These are phyloP conservation scores for Hyalella azteca DNA, from an alignment of 2,888 invertebrate genomes.

Conservation along the genomic window DNA sequence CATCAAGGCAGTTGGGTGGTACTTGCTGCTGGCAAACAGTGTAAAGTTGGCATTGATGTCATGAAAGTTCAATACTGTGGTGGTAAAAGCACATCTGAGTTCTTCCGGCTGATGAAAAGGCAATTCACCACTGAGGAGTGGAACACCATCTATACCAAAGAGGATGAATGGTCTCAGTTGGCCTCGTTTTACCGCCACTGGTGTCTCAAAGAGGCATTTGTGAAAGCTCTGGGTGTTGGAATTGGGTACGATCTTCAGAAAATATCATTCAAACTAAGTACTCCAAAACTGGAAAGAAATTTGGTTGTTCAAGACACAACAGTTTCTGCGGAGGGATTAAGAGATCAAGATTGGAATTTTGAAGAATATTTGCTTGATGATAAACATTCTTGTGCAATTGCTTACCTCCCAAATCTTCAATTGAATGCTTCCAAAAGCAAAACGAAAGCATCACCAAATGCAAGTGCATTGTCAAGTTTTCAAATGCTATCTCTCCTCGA, in stretches of 20 bases:
- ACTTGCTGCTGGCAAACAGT: slow-evolving; percentile 67
- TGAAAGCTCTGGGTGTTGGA: slow-evolving; percentile 88
- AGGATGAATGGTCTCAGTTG: slow-evolving; percentile 68
- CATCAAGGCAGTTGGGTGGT: slow-evolving; percentile 89
- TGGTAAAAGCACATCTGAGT: slow-evolving; percentile 65
- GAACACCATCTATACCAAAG: slow-evolving; percentile 69
- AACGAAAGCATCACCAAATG: no score
- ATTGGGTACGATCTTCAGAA: slow-evolving; percentile 77
- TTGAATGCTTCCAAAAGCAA: background rate
- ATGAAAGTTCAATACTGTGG: slow-evolving; percentile 69
- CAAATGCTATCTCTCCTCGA: background rate
- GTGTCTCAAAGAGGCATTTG: slow-evolving; percentile 93
- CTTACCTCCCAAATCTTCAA: slow-evolving; percentile 61
- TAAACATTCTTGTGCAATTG: slow-evolving; percentile 80
- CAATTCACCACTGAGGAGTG: slow-evolving; percentile 85
- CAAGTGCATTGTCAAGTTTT: no score
- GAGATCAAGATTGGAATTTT: slow-evolving; percentile 75
- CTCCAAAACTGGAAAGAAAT: slow-evolving; percentile 60
- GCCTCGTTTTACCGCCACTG: slow-evolving; percentile 85
- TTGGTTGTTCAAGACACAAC: slow-evolving; percentile 68
- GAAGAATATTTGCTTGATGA: slow-evolving; percentile 81
- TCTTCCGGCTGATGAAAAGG: slow-evolving; percentile 85
- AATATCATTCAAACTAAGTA: slow-evolving; percentile 76
- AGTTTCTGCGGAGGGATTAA: slow-evolving; percentile 70
- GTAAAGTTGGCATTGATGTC: slow-evolving; percentile 73